A percentile compares a stretch with the other conserved stretches of the same genome.
phyloP scores from a whole-genome alignment of 53 echinoderm and acorn worm genomes.

The Antedon mediterranea region DNA sequence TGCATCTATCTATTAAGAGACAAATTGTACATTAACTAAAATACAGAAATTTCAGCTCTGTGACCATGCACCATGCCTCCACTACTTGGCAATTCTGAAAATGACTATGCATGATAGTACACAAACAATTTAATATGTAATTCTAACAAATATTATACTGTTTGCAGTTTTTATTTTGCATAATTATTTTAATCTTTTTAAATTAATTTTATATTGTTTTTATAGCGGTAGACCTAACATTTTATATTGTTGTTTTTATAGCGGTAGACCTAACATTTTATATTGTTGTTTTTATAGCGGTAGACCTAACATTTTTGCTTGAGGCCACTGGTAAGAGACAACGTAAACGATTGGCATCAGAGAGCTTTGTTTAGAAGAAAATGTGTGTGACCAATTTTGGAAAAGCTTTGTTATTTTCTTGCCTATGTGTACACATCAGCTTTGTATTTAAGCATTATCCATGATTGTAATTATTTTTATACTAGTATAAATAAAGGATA shows the following conservation, averaged over 20 bases:
- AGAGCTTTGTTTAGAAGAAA: neutral
- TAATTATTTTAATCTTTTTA: too few species aligned
- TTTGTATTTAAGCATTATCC: neutral
- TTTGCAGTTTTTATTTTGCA: too few species aligned
- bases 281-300: neutral
- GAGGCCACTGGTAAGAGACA: neutral
- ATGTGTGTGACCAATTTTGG: neutral
- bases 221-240: neutral
- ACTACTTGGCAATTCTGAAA: too few species aligned
- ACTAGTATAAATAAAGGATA: neutral
- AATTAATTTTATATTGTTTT: neutral
- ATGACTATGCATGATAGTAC: too few species aligned
- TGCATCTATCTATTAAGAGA: too few species aligned
- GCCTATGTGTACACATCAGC: neutral
- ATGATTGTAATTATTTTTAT: neutral
- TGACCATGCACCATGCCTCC: too few species aligned
- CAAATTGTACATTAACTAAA: too few species aligned
- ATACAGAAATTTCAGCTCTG: too few species aligned
- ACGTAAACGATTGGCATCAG: neutral
- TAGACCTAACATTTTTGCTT: neutral
- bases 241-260: neutral
- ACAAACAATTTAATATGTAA: too few species aligned
- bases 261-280: neutral
- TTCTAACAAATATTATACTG: too few species aligned
- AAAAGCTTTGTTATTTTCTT: neutral